Conservation (phyloP, 2,888 invertebrate genomes). For the Drosophila quinaria region DNA sequence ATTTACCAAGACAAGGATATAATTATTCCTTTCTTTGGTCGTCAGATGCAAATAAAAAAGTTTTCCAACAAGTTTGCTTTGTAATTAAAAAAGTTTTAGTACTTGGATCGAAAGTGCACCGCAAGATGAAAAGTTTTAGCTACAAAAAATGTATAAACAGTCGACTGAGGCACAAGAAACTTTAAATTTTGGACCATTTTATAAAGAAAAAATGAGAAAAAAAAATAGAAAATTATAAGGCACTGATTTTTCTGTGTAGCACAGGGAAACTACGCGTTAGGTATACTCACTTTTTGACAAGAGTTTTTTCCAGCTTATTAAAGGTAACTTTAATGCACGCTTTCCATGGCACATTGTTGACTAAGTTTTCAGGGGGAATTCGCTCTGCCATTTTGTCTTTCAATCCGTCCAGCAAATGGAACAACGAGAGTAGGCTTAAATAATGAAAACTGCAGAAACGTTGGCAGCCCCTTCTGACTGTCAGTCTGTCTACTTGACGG, state of each 20-base stretch:
- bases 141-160: not conserved
- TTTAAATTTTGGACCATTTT: constrained; percentile 5
- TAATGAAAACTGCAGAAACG: constrained; percentile 23
- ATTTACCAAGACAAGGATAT: not conserved
- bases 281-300: not conserved
- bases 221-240: too few species aligned
- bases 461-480: constrained; percentile 12
- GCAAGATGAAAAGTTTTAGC: constrained; percentile 19
- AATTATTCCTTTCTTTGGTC: not conserved
- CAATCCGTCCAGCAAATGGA: constrained; percentile 43
- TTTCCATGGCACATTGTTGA: constrained; percentile 3
- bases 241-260: too few species aligned
- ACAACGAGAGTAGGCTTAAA: constrained; percentile 34
- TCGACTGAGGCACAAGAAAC: constrained; percentile 1
- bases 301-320: not conserved
- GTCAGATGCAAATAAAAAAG: constrained; percentile 19
- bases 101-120: constrained; percentile 14
- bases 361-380: constrained; percentile 2
- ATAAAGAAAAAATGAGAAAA: not conserved
- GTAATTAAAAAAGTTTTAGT: constrained; percentile 39
- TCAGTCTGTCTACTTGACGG: constrained; percentile 16
- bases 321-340: constrained; percentile 7
- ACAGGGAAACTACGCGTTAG: not conserved
- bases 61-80: constrained; percentile 31
- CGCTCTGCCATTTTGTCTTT: constrained; percentile 38